Conservation (phyloP, 1,140 invertebrate species). For the Marisa cornuarietis region DNA sequence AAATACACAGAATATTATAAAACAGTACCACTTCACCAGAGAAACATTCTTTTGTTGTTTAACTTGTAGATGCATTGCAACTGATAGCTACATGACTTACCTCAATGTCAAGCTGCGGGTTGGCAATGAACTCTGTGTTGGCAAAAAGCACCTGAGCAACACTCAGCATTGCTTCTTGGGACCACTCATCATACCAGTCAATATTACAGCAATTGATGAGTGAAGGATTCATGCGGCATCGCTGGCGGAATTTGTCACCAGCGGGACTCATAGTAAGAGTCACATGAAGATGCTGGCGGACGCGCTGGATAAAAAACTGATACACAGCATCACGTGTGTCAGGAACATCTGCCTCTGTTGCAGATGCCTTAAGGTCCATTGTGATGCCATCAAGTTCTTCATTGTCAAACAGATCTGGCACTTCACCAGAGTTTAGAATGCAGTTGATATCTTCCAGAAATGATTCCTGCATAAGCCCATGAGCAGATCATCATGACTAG, state of each 20-base stretch:
- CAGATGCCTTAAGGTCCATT: conserved; percentile 63
- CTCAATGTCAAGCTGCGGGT: conserved; percentile 50
- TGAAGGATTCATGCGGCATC: conserved; percentile 65
- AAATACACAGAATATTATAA: not conserved
- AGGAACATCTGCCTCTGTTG: conserved; percentile 54
- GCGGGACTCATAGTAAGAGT: conserved; percentile 66
- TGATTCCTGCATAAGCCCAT: conserved; percentile 53
- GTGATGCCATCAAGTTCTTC: conserved; percentile 65
- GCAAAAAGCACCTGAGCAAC: conserved; percentile 71
- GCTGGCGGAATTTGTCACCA: conserved; percentile 75
- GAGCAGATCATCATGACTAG: too few relatives aligned
- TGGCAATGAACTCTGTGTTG: conserved; percentile 57
- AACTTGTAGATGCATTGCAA: not conserved
- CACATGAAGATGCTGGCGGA: conserved; percentile 63
- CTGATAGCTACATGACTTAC: conserved; percentile 32
- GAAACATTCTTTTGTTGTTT: not conserved
- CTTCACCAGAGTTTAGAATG: conserved; percentile 65
- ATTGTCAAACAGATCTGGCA: conserved; percentile 65
- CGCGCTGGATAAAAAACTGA: conserved; percentile 64
- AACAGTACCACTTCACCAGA: not conserved
- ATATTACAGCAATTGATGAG: conserved; percentile 67
- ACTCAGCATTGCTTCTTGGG: conserved; percentile 70
- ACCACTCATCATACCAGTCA: conserved; percentile 66
- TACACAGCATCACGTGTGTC: conserved; percentile 61
- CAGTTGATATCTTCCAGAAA: conserved; percentile 67